Evolutionary conservation across 1,140 invertebrate species (phyloP).

Genomic region (Olivierus martensii): DNA sequence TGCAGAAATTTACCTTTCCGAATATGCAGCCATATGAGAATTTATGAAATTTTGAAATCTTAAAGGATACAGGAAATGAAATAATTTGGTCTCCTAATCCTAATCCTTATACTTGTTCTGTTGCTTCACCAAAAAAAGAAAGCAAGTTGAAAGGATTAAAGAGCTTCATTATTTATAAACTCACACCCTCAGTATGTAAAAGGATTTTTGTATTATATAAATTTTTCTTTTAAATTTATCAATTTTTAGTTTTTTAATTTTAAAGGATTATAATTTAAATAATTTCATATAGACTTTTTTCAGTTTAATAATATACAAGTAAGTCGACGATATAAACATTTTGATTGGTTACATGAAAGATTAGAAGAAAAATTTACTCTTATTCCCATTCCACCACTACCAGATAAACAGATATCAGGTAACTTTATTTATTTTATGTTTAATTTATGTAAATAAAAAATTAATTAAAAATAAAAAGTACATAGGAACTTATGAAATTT

Average conservation of each 20-base stretch:
- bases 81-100: constrained; percentile 18
- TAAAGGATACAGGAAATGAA: constrained; percentile 12
- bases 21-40: neutral
- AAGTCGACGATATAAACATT: constrained; percentile 93
- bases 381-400: constrained; percentile 87
- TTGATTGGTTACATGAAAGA: constrained; percentile 94
- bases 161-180: constrained; percentile 90
- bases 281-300: too few relatives aligned
- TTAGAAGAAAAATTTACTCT: constrained; percentile 85
- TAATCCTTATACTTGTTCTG: constrained; percentile 31
- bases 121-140: constrained; percentile 92
- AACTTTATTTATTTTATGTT: too few relatives aligned
- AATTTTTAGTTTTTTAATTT: neutral
- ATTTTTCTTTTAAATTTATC: neutral
- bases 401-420: constrained; percentile 78
- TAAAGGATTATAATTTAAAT: too few relatives aligned
- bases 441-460: too few relatives aligned
- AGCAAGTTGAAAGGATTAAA: constrained; percentile 94
- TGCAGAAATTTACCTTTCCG: neutral
- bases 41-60: too few relatives aligned
- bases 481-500: too few relatives aligned
- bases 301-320: constrained; percentile 78
- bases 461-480: too few relatives aligned
- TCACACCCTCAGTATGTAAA: constrained; percentile 60
- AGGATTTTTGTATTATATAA: neutral